Evolutionary conservation across 1,140 invertebrate genomes (phyloP), one percentile per base, ranked within the genome.

Genomic region (Brachystomella parvula): DNA sequence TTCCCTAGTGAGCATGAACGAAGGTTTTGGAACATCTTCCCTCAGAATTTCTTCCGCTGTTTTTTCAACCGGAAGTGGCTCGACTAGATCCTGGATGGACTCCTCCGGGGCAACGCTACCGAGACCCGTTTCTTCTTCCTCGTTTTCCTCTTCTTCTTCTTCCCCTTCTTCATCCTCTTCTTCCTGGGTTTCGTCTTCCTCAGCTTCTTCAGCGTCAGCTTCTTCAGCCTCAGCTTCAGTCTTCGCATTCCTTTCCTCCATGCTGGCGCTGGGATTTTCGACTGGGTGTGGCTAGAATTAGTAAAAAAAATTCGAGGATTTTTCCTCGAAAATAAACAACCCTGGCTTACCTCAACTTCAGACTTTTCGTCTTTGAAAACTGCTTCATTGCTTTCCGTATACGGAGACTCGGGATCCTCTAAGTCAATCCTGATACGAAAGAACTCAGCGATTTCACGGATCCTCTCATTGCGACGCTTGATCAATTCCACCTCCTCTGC

Each of bases 31-130:
- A 1, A 87, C 80, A 29, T 87, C 85, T 69, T 83, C 85, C 76
- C 86, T 87, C 58, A 89, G 82, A 72, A 83, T 81, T 73, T 88
- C 87, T 75, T 88, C 86, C 86, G 85, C 87, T 30, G 83, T 77
- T 53, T 64, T 64, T 33, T 85, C 78, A 76, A 88, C 86, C 64
- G 88, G 75, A 19, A 87, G 83, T 0, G 86, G 86, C 73, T 88
- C 86, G 86, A n/a, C n/a, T n/a, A n/a, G n/a, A n/a, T n/a, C n/a
- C n/a, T n/a, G n/a, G n/a, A n/a, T n/a, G n/a, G n/a, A n/a, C n/a
- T n/a, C n/a, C n/a, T n/a, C n/a, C n/a, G n/a, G n/a, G n/a, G n/a
- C n/a, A n/a, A n/a, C n/a, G n/a, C n/a, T n/a, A n/a, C 81, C 79
- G 75, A 88, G 88, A 73, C 80, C 0, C 80, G 80, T 28, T 49